Percentiles rank a stretch among this genome's conserved stretches.
Conservation (phyloP, 2,888 invertebrate species). For the Crematogaster levior region DNA sequence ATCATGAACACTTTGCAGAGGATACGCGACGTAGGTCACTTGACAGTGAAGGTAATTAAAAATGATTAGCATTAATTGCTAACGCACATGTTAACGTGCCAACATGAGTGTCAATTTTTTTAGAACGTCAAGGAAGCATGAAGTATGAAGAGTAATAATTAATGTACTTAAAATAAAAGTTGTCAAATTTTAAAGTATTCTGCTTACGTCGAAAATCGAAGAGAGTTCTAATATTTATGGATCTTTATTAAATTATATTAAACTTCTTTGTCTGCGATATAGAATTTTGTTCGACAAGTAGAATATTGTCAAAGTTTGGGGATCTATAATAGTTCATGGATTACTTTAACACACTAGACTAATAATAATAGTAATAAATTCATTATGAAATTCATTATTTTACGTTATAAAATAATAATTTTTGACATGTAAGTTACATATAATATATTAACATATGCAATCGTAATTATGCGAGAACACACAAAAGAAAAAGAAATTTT, state of each 20-base stretch:
- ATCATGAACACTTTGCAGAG: conserved; percentile 89
- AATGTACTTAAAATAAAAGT: conserved; percentile 4
- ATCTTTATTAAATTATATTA: neutral
- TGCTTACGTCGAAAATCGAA: neutral
- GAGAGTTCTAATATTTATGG: neutral
- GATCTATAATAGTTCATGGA: neutral
- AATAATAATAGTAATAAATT: neutral
- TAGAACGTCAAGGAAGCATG: neutral
- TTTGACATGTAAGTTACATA: neutral
- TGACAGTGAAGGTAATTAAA: conserved; percentile 94
- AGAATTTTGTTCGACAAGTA: neutral
- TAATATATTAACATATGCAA: neutral
- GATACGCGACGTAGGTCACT: conserved; percentile 95
- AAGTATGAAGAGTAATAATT: conserved; percentile 8
- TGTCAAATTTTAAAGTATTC: neutral
- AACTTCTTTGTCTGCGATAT: neutral
- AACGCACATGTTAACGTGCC: neutral
- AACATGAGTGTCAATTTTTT: conserved; percentile 13
- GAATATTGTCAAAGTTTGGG: neutral
- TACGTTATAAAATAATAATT: neutral
- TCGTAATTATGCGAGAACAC: neutral
- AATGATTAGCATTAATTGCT: conserved; percentile 83
- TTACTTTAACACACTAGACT: neutral
- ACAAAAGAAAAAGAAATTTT: neutral
- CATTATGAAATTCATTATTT: neutral